These are phyloP conservation scores for Styela plicata DNA, from an alignment of 23 tunicate species.

Conservation along the genomic window DNA sequence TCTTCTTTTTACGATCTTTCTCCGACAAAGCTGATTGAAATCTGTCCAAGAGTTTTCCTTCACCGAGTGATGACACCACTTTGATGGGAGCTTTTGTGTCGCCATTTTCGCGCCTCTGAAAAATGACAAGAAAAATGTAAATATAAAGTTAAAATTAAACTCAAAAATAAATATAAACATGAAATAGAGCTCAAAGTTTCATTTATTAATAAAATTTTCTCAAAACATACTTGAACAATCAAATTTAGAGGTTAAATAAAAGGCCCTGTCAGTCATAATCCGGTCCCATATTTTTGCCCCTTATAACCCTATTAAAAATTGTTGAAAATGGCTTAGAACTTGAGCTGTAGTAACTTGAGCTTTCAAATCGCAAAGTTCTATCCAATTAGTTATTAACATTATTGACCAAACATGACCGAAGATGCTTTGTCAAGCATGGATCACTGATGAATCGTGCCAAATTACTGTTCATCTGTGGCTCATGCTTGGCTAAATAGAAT, in stretches of 20 bases:
- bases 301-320: too few species aligned
- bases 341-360: too few species aligned
- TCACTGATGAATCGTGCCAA: too few species aligned
- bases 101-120: conserved; percentile 21
- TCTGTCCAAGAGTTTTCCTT: conserved; percentile 72
- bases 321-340: too few species aligned
- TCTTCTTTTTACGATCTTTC: conserved; percentile 61
- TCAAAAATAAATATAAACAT: background rate
- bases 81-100: conserved; percentile 39
- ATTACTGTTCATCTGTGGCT: too few species aligned
- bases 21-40: conserved; percentile 67
- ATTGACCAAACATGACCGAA: too few species aligned
- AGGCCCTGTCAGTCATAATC: background rate
- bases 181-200: background rate
- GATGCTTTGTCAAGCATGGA: too few species aligned
- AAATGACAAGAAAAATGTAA: background rate
- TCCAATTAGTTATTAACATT: too few species aligned
- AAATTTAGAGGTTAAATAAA: background rate
- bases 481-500: too few species aligned
- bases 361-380: too few species aligned
- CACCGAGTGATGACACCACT: conserved; percentile 82
- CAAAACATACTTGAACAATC: too few species aligned
- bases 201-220: too few species aligned
- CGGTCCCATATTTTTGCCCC: background rate
- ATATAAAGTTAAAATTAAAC: background rate